Evolutionary conservation across 2,888 invertebrate genomes (phyloP).

Genomic region (Microplitis manilae): DNA sequence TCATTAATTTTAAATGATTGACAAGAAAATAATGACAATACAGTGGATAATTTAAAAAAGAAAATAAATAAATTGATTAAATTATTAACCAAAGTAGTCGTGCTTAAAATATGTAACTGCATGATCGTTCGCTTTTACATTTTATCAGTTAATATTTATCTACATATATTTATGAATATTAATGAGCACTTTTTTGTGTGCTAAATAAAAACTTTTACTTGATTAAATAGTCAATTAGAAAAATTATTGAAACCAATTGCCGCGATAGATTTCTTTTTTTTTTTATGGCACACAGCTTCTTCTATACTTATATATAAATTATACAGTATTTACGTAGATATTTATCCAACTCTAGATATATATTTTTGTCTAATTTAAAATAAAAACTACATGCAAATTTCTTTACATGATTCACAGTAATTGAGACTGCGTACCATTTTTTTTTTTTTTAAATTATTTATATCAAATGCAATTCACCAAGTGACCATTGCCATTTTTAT

Average conservation of each 20-base stretch:
- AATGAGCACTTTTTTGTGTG: slow-evolving; percentile 33
- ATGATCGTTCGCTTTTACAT: neutral
- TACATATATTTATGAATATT: slow-evolving; percentile 19
- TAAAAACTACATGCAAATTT: slow-evolving; percentile 4
- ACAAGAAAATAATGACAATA: neutral
- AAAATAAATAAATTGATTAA: slow-evolving; percentile 11
- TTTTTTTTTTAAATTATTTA: slow-evolving; percentile 4
- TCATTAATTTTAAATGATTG: slow-evolving; percentile 20
- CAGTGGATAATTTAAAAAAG: neutral
- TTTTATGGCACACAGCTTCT: slow-evolving; percentile 53
- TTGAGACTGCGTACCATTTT: neutral
- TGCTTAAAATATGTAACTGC: neutral
- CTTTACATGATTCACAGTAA: neutral
- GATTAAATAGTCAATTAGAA: slow-evolving; percentile 11
- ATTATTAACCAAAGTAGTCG: neutral
- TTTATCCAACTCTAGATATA: neutral
- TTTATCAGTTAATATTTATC: slow-evolving; percentile 1
- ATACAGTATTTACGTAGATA: neutral
- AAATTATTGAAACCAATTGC: slow-evolving; percentile 34
- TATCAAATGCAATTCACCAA: slow-evolving; percentile 19
- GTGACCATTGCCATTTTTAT: neutral
- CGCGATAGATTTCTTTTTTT: slow-evolving; percentile 33
- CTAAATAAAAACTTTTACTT: slow-evolving; percentile 17
- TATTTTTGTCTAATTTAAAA: neutral
- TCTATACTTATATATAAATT: slow-evolving; percentile 39